These are phyloP conservation scores for Dasyprocta punctata DNA, from an alignment of 2,113 vertebrate species.

Conservation along the genomic window DNA sequence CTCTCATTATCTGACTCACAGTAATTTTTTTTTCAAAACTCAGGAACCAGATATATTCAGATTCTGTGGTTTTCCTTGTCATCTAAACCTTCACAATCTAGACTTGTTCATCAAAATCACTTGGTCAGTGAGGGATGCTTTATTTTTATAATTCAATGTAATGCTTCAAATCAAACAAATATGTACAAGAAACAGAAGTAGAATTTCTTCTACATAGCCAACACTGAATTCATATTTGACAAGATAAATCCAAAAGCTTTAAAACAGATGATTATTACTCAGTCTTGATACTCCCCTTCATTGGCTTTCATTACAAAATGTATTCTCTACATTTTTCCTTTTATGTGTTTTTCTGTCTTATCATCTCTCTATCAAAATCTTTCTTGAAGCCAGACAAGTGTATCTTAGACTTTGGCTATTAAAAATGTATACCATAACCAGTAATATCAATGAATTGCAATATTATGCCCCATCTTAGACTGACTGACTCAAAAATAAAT, in stretches of 20 bases:
- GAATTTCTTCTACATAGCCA: background rate
- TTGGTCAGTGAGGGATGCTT: background rate
- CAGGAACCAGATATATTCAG: background rate
- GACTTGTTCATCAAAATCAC: background rate
- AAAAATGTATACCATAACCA: background rate
- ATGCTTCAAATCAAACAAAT: background rate
- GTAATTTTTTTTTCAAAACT: background rate
- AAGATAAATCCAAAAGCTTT: background rate
- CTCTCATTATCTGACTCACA: background rate
- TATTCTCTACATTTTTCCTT: background rate
- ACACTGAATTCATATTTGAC: background rate
- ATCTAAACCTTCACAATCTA: background rate
- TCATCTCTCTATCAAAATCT: background rate
- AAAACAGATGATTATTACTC: background rate
- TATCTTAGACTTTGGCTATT: background rate
- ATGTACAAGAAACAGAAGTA: background rate
- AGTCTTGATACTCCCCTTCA: background rate
- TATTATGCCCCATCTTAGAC: background rate
- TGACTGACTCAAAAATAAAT: background rate
- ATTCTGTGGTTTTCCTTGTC: background rate
- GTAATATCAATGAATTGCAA: background rate
- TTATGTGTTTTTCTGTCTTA: background rate
- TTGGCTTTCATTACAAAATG: background rate
- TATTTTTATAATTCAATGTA: slow-evolving; percentile 3
- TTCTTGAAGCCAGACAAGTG: background rate